Evolutionary conservation across 2,888 invertebrate genomes (phyloP).

Genomic region (Fragum fragum): DNA sequence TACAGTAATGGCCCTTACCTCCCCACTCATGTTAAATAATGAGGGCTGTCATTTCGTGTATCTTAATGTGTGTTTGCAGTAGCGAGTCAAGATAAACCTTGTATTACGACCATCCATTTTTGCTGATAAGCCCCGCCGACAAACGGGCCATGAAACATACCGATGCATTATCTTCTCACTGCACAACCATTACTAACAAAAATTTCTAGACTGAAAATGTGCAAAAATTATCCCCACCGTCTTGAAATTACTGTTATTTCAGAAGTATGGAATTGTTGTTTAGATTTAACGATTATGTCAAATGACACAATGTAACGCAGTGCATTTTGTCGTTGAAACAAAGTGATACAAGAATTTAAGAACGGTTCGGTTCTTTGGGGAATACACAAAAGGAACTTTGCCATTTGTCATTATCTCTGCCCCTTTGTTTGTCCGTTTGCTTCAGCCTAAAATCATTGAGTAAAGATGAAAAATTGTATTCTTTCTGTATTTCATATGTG

Average conservation of each 20-base stretch:
- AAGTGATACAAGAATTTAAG: too few relatives aligned
- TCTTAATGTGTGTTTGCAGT: conserved; percentile 35
- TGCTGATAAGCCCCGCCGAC: conserved; percentile 24
- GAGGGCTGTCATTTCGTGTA: conserved; percentile 12
- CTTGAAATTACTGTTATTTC: conserved; percentile 25
- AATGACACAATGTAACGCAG: background rate
- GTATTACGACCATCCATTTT: conserved; percentile 16
- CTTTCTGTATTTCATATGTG: too few relatives aligned
- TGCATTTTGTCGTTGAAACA: background rate
- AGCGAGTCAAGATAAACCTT: conserved; percentile 16
- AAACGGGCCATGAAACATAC: conserved; percentile 28
- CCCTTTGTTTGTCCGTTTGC: too few relatives aligned
- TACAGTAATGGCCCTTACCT: background rate
- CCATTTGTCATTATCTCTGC: too few relatives aligned
- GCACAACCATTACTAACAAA: conserved; percentile 9
- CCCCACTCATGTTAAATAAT: conserved; percentile 7
- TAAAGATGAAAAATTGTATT: too few relatives aligned
- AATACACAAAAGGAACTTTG: too few relatives aligned
- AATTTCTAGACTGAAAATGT: conserved; percentile 17
- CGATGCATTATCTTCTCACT: conserved; percentile 10
- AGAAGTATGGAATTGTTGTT: conserved; percentile 15
- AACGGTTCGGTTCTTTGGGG: too few relatives aligned
- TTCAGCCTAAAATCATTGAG: too few relatives aligned
- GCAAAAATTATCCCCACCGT: conserved; percentile 15
- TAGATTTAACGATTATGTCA: conserved; percentile 6